Evolutionary conservation across 2,888 invertebrate genomes (phyloP).

Genomic region (Salpingus planirostris): DNA sequence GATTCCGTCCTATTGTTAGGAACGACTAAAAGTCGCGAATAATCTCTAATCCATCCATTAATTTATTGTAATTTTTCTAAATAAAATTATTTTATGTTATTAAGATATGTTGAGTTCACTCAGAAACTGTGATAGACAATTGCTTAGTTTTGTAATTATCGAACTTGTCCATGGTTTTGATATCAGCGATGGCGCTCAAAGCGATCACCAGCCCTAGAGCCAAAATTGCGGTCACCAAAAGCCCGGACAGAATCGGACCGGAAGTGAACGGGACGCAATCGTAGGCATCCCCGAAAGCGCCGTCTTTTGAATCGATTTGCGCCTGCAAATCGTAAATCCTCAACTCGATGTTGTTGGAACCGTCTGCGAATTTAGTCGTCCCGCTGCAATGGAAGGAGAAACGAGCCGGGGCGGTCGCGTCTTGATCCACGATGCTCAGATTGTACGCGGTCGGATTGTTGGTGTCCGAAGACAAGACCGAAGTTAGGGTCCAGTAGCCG

Average conservation of each 20-base stretch:
- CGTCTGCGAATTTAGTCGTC: conserved; percentile 30
- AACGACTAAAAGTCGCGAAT: conserved; percentile 3
- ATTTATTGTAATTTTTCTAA: not conserved
- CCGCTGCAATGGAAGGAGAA: conserved; percentile 45
- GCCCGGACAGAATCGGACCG: conserved; percentile 63
- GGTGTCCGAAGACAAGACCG: conserved; percentile 27
- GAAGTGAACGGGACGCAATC: conserved; percentile 71
- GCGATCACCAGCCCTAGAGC: conserved; percentile 57
- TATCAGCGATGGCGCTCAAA: conserved; percentile 58
- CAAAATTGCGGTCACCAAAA: conserved; percentile 56
- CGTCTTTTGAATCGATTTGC: conserved; percentile 37
- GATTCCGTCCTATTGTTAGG: conserved; percentile 36
- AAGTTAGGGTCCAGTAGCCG: conserved; percentile 36
- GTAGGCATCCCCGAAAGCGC: conserved; percentile 49
- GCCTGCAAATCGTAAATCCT: conserved; percentile 40
- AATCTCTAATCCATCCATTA: no score
- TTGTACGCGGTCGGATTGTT: conserved; percentile 21
- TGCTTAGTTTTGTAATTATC: conserved; percentile 76
- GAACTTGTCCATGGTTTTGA: conserved; percentile 74
- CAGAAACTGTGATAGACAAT: conserved; percentile 47
- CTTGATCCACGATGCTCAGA: conserved; percentile 24
- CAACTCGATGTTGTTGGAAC: conserved; percentile 28
- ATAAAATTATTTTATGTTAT: no score
- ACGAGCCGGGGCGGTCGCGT: conserved; percentile 29
- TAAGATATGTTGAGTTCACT: no score